Conservation (phyloP, 2,888 invertebrate species). For the Cyaniris semiargus region DNA sequence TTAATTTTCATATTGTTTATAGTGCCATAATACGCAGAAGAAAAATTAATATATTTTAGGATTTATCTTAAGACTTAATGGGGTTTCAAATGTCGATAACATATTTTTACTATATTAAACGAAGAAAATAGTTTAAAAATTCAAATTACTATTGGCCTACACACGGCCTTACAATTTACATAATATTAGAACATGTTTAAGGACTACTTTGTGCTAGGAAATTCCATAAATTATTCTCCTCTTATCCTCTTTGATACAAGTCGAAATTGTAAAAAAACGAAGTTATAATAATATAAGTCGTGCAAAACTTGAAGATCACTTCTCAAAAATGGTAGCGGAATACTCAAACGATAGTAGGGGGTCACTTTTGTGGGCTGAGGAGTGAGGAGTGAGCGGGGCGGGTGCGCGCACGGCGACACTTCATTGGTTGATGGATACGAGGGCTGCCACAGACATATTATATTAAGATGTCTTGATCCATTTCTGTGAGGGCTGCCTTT, state of each 20-base stretch:
- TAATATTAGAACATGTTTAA: background rate
- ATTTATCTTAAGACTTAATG: background rate
- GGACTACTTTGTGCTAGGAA: background rate
- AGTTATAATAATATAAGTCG: background rate
- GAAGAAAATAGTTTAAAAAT: background rate
- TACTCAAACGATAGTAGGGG: no score
- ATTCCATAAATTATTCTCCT: background rate
- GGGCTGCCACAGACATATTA: no score
- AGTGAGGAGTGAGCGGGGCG: no score
- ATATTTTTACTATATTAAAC: constrained; percentile 1
- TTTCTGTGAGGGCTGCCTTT: no score
- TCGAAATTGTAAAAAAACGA: background rate
- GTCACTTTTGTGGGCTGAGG: no score
- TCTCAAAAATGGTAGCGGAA: background rate
- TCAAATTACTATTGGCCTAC: background rate
- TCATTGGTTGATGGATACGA: no score
- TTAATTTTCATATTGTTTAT: background rate
- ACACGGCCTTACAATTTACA: background rate
- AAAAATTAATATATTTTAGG: constrained; percentile 12
- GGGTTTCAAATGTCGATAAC: constrained; percentile 17
- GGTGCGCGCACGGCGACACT: no score
- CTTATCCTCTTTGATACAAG: background rate
- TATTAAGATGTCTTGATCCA: no score
- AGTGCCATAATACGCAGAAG: constrained; percentile 4
- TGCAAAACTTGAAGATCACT: background rate